phyloP scores from a whole-genome alignment of 2,888 invertebrate genomes.

The Arge pagana region DNA sequence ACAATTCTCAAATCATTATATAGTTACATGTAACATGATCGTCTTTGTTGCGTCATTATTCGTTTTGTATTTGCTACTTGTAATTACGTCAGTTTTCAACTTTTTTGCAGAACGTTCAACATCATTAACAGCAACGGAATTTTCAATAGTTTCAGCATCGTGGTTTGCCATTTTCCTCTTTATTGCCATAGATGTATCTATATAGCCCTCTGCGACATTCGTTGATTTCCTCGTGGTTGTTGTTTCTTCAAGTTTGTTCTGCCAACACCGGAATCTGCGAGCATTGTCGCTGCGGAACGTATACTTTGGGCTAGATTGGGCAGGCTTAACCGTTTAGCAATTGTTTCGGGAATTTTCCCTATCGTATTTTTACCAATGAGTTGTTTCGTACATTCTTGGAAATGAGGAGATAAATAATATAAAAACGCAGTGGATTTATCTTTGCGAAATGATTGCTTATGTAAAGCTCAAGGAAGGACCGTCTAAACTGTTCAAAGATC shows the following conservation, averaged over 20 bases:
- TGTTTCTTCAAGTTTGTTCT: constrained; percentile 31
- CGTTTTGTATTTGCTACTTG: too few species aligned
- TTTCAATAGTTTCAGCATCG: constrained; percentile 9
- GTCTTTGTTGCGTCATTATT: too few species aligned
- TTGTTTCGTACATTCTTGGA: constrained; percentile 21
- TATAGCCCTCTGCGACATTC: constrained; percentile 33
- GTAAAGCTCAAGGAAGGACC: too few species aligned
- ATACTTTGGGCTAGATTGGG: constrained; percentile 30
- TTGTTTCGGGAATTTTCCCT: constrained; percentile 28
- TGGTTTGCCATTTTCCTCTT: constrained; percentile 31
- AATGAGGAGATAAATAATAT: too few species aligned
- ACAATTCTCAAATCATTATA: too few species aligned
- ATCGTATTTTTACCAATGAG: constrained; percentile 35
- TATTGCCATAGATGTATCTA: constrained; percentile 31
- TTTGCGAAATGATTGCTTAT: too few species aligned
- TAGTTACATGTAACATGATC: too few species aligned
- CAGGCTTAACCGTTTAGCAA: constrained; percentile 29
- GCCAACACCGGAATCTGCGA: constrained; percentile 31
- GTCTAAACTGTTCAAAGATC: too few species aligned
- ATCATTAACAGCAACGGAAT: too few species aligned
- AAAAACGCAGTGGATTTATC: too few species aligned
- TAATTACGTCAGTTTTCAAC: too few species aligned
- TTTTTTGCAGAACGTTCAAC: too few species aligned
- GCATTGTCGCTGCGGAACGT: constrained; percentile 30
- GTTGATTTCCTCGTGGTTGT: constrained; percentile 34